Percentiles rank a stretch among this genome's conserved stretches.
Conservation (phyloP, 2,113 vertebrate genomes). For the Dipodomys stephensi region DNA sequence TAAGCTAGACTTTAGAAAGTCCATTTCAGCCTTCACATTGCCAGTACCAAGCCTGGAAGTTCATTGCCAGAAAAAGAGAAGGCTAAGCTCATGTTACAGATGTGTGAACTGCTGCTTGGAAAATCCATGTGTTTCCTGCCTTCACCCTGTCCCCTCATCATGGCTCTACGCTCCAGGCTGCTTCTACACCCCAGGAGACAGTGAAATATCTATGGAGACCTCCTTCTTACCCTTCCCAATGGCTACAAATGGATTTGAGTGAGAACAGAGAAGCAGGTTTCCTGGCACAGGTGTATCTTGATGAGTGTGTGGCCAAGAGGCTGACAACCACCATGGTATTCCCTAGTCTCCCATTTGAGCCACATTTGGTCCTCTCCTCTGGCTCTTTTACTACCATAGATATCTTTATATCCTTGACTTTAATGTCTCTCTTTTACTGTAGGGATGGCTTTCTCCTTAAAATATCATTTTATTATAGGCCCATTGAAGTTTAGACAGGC, state of each 20-base stretch:
- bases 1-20: background rate
- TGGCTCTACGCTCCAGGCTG: accelerated
- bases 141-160: no score
- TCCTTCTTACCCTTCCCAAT: background rate
- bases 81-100: background rate
- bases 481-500: background rate
- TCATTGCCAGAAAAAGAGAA: no score
- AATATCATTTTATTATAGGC: background rate
- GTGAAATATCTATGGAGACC: background rate
- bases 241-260: background rate
- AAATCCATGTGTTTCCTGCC: background rate
- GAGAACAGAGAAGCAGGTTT: background rate
- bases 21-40: background rate
- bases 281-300: accelerated
- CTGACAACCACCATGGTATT: no score
- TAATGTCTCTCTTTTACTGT: background rate
- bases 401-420: background rate
- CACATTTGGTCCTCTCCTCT: background rate
- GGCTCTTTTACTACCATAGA: background rate
- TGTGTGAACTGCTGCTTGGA: background rate
- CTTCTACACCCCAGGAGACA: background rate
- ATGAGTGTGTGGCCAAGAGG: background rate
- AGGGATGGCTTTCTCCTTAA: conserved; percentile 3
- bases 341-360: background rate
- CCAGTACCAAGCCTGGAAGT: no score